Evolutionary conservation across 2,888 invertebrate genomes (phyloP), one percentile per base, ranked within the genome.

Genomic region (Hydrotaea cyrtoneurina): DNA sequence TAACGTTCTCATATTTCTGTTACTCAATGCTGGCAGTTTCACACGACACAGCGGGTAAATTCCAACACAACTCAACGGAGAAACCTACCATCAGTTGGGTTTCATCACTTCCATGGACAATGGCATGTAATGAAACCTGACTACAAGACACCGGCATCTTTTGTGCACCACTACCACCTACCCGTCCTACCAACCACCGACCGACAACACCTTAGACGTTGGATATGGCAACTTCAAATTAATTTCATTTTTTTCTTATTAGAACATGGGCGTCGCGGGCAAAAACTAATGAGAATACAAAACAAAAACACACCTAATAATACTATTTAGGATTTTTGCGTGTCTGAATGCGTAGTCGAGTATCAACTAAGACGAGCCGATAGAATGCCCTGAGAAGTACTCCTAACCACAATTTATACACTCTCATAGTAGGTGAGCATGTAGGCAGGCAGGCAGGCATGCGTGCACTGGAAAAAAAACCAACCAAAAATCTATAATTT

Each of bases 271-370:
- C 50, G 50, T 50, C 15, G 31, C 31, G 31, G 2, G 7, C 3
- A 31, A 31, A 31, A 31, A 31, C 31, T 31, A 31, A 31, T 31
- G 31, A n/a, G n/a, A 50, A n/a, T n/a, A 50, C 50, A 2, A 50
- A 4, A 4, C 13, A 50, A n/a, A 50, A n/a, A 1, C 15, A 59
- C 23, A 13, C 15, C 4, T 59, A 59, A 59, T 59, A 59, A 59
- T 26, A 59, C 59, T 59, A 26, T 59, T 59, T 59, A 59, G 2
- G 26, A 23, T 59, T 59, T 50, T 26, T 59, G 59, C 59, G 59
- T 59, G 59, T 59, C 26, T 26, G 59, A 26, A 26, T 59, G 59
- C 59, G 59, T 59, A 13, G 59, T 59, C 7, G 55, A 21, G 11
- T 17, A 55, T 8, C 10, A 55, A 55, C 19, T 21, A 8, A 59